phyloP scores from a whole-genome alignment of 2,797 vertebrate species.

The Coranthus polyacanthus region DNA sequence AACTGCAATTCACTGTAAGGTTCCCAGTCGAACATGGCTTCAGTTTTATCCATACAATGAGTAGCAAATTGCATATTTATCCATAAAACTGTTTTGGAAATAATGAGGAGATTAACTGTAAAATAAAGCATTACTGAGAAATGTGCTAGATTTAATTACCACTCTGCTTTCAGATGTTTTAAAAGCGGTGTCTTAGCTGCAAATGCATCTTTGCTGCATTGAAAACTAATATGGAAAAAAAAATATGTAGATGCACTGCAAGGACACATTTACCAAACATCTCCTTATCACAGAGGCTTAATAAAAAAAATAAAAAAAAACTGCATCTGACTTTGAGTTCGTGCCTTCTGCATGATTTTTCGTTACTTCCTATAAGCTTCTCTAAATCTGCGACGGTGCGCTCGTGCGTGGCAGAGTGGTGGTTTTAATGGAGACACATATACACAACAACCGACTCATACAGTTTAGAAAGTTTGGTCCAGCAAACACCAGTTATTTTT shows the following conservation, averaged over 20 bases:
- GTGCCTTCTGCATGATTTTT: neutral
- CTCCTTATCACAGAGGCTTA: neutral
- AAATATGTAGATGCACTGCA: too few relatives aligned
- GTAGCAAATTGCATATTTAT: too few relatives aligned
- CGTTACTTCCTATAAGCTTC: slow-evolving; percentile 6
- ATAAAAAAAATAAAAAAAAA: too few relatives aligned
- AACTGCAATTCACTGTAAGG: too few relatives aligned
- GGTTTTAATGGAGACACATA: slow-evolving; percentile 67
- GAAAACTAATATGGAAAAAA: neutral
- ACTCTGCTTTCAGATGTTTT: neutral
- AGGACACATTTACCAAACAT: neutral
- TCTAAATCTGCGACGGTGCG: slow-evolving; percentile 13
- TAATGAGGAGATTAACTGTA: too few relatives aligned
- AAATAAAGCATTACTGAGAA: too few relatives aligned
- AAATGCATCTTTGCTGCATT: neutral
- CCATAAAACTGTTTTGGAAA: too few relatives aligned
- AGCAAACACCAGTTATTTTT: slow-evolving; percentile 55
- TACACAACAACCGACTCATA: slow-evolving; percentile 59
- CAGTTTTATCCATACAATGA: too few relatives aligned
- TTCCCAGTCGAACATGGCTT: too few relatives aligned
- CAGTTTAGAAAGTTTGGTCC: slow-evolving; percentile 71
- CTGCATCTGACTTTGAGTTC: neutral
- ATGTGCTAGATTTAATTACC: too few relatives aligned
- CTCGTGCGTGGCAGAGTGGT: slow-evolving; percentile 14
- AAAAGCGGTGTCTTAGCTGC: slow-evolving; percentile 4